Base-by-base conservation (phyloP, 30 jellyfish, hydroid and myxozoan species). In the Pseudorhiza aurosa region DNA sequence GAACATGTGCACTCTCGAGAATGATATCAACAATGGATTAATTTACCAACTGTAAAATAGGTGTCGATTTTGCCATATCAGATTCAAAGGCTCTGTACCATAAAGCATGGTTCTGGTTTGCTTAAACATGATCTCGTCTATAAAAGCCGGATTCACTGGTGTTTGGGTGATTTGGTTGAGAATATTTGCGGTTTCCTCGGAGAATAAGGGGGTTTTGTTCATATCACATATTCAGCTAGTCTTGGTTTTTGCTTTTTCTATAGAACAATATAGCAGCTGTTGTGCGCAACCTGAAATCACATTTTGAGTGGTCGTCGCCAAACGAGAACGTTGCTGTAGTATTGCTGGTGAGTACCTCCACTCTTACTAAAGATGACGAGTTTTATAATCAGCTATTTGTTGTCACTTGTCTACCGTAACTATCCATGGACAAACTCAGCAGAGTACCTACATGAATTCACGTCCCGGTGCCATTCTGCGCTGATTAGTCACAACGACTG, bases 91-190 rank as follows among this genome's bases (percentile, higher is more conserved):
- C 12, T 39, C 12, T 12, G 12, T 39, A 12, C 12, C 9, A 5
- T 39, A 12, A 12, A 6, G n/a, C 12, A 47, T 47, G n/a, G 8
- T 47, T 47, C 62, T 6, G 62, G 62, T 47, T 47, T 47, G 24
- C n/a, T 8, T 47, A 47, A 26, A 26, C 15, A 17, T 17, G 62
- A 47, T 47, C 25, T 15, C 62, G n/a, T 47, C 22, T 15, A 26
- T 26, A 47, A 47, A 47, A 47, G 22, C 62, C 62, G 62, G 62
- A 3, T 47, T 47, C 22, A 8, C 30, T 30, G 27, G 53, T 25
- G 53, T 29, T 60, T 29, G 30, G 70, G 70, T 56, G 70, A 56
- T n/a, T n/a, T 56, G 43, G 53, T 60, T 10, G 62, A 15, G 62
- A 47, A 60, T 24, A 11, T 30, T 60, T 60, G 75, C 30, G 75